Evolutionary conservation across 2,888 invertebrate species (phyloP).

Genomic region (Stenolophus ochropezus): DNA sequence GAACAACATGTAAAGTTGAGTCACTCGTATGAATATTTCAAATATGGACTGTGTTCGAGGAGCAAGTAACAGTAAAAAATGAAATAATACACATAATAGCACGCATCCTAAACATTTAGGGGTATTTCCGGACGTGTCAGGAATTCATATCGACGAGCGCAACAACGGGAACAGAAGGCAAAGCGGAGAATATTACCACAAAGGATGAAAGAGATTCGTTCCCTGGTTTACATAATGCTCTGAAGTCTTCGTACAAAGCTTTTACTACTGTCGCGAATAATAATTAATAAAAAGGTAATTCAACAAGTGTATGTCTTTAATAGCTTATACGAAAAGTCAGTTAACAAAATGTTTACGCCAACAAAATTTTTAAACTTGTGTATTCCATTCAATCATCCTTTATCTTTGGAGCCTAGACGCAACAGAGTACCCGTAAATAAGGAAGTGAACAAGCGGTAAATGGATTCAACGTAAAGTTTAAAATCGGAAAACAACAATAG

Average conservation of each 20-base stretch:
- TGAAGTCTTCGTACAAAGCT: not conserved
- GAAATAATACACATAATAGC: conserved; percentile 38
- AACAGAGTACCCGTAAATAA: too few species aligned
- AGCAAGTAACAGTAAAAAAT: conserved; percentile 26
- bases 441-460: too few species aligned
- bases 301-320: not conserved
- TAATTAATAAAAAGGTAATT: not conserved
- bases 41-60: conserved; percentile 5
- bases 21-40: conserved; percentile 13
- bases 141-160: conserved; percentile 19
- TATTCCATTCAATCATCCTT: too few species aligned
- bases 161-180: conserved; percentile 1
- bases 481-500: too few species aligned
- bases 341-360: not conserved
- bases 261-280: not conserved
- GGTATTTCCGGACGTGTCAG: conserved; percentile 23
- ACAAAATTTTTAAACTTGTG: too few species aligned
- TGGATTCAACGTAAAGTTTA: too few species aligned
- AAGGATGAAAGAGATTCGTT: conserved; percentile 10
- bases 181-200: conserved; percentile 4
- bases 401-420: too few species aligned
- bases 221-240: not conserved
- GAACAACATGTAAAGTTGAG: conserved; percentile 8
- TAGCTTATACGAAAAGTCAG: not conserved
- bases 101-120: conserved; percentile 24